These are phyloP conservation scores for Amaurobius ferox DNA, from an alignment of 2,888 invertebrate genomes.

Conservation along the genomic window DNA sequence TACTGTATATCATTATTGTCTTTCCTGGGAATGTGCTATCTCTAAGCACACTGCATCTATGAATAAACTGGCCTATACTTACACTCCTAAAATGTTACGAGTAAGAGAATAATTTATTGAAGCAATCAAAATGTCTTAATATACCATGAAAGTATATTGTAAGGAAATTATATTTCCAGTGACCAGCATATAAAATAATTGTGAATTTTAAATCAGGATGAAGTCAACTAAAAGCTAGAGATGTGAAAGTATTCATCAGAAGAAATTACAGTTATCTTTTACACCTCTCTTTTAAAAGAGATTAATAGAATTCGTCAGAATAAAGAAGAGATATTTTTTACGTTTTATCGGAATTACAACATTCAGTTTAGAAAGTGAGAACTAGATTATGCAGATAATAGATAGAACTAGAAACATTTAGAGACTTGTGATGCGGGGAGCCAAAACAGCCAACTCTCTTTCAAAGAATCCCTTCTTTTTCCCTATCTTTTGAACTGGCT, in stretches of 20 bases:
- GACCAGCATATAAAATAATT: no score
- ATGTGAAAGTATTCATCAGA: background rate
- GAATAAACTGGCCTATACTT: no score
- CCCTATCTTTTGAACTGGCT: constrained; percentile 49
- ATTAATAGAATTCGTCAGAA: background rate
- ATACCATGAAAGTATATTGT: no score
- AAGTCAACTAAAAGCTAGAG: no score
- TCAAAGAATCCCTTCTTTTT: background rate
- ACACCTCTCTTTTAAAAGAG: background rate
- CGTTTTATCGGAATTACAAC: constrained; percentile 46
- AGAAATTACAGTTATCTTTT: background rate
- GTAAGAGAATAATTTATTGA: no score
- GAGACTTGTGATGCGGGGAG: constrained; percentile 47
- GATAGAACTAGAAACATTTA: constrained; percentile 68
- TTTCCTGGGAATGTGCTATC: no score
- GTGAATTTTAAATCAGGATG: no score
- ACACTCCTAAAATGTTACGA: no score
- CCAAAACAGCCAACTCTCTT: constrained; percentile 46
- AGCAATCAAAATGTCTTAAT: no score
- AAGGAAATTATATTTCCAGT: no score
- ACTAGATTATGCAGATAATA: constrained; percentile 36
- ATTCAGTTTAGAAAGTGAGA: constrained; percentile 61
- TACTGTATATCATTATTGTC: no score
- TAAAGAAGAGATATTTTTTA: constrained; percentile 23
- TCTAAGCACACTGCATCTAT: no score